A percentile compares a stretch with the other conserved stretches of the same genome.
phyloP scores from a whole-genome alignment of 2,888 invertebrate genomes.

The Lagria hirta region DNA sequence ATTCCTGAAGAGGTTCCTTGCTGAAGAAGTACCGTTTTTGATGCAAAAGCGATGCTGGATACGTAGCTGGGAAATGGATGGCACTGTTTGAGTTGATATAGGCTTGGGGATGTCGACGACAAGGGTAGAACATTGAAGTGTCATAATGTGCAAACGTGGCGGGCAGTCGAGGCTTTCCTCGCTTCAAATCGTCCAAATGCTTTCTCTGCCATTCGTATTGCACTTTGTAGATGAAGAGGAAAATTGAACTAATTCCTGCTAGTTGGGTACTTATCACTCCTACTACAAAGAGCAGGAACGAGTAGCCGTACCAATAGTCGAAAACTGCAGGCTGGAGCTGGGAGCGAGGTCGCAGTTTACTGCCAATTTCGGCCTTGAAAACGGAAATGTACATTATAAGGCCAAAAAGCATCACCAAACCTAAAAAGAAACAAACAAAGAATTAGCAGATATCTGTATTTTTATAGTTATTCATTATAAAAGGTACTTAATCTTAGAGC shows the following conservation, averaged over 20 bases:
- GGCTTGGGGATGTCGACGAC: conserved; percentile 54
- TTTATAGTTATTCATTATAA: not conserved
- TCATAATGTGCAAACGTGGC: conserved; percentile 47
- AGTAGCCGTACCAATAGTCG: conserved; percentile 85
- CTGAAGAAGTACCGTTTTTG: conserved; percentile 67
- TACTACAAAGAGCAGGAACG: conserved; percentile 81
- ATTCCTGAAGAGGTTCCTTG: conserved; percentile 56
- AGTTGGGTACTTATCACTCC: conserved; percentile 83
- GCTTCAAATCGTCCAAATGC: conserved; percentile 53
- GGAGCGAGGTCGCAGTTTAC: conserved; percentile 79
- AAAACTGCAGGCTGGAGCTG: conserved; percentile 77
- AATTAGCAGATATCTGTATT: not conserved
- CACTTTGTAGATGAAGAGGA: conserved; percentile 81
- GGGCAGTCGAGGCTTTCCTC: conserved; percentile 41
- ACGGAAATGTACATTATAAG: conserved; percentile 92
- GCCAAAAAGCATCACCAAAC: conserved; percentile 85
- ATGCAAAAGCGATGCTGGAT: conserved; percentile 50
- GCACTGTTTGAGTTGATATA: conserved; percentile 53
- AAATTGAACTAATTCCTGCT: conserved; percentile 83
- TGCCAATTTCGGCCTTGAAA: conserved; percentile 87
- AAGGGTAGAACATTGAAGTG: conserved; percentile 50
- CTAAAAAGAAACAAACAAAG: conserved; percentile 57
- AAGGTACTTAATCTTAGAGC: too few relatives aligned
- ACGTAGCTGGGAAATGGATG: conserved; percentile 43
- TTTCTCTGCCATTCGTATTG: conserved; percentile 59